Percentiles rank a stretch among this genome's conserved stretches.
Conservation (phyloP, 2,113 vertebrate genomes). For the Oreochromis niloticus region DNA sequence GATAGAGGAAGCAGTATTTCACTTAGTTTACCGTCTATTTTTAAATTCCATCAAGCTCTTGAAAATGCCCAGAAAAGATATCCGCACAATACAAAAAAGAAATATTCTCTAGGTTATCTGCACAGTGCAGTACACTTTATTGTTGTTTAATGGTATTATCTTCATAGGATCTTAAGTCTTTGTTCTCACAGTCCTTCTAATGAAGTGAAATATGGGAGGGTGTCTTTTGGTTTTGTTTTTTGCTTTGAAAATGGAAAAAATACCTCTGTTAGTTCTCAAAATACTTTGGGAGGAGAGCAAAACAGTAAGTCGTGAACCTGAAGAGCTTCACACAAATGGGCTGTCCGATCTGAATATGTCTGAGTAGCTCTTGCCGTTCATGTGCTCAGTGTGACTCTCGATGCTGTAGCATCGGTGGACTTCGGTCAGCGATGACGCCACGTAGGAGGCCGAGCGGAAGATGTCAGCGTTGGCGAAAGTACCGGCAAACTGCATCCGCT, state of each 20-base stretch:
- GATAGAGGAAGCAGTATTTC: neutral
- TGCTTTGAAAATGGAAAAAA: neutral
- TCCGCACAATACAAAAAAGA: neutral
- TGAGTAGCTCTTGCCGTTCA: slow-evolving; percentile 86
- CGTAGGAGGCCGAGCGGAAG: slow-evolving; percentile 86
- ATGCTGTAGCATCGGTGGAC: slow-evolving; percentile 85
- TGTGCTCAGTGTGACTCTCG: slow-evolving; percentile 84
- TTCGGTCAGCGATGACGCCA: slow-evolving; percentile 87
- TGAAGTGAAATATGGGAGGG: neutral
- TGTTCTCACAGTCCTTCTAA: neutral
- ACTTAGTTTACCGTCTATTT: neutral
- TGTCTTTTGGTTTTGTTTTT: neutral
- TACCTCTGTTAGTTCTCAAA: neutral
- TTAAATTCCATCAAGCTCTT: neutral
- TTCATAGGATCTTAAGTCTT: neutral
- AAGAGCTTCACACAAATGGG: slow-evolving; percentile 74
- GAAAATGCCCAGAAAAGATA: neutral
- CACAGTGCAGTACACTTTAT: neutral
- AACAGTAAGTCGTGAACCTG: neutral
- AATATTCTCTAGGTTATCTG: neutral
- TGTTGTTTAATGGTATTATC: neutral
- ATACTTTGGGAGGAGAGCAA: neutral
- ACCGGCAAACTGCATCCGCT: slow-evolving; percentile 88
- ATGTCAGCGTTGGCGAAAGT: slow-evolving; percentile 85
- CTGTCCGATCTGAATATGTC: slow-evolving; percentile 83